Evolutionary conservation across 1,140 invertebrate genomes (phyloP).

Genomic region (Drosophila sproati): DNA sequence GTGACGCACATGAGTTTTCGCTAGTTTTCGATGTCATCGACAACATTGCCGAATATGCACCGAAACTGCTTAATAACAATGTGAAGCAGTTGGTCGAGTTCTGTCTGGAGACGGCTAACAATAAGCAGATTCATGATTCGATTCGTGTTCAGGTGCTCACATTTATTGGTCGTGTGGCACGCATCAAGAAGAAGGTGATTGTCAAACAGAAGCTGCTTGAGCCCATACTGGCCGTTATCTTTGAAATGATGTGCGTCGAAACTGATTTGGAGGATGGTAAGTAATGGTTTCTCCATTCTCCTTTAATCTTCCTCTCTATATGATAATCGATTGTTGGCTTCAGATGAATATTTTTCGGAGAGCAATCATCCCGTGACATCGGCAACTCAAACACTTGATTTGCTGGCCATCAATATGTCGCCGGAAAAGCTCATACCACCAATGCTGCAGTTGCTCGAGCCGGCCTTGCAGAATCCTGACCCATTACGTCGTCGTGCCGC

Average conservation of each 20-base stretch:
- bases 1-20: conserved; percentile 87
- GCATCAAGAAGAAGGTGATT: conserved; percentile 90
- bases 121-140: conserved; percentile 86
- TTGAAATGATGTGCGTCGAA: conserved; percentile 88
- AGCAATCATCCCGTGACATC: conserved; percentile 86
- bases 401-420: conserved; percentile 91
- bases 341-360: conserved; percentile 51
- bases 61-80: conserved; percentile 88
- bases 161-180: conserved; percentile 88
- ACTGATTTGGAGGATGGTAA: conserved; percentile 87
- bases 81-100: conserved; percentile 88
- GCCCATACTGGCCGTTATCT: conserved; percentile 89
- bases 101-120: conserved; percentile 87
- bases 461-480: conserved; percentile 86
- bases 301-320: not conserved
- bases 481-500: conserved; percentile 88
- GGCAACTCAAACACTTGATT: conserved; percentile 90
- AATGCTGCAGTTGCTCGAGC: conserved; percentile 88
- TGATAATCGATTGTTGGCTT: not conserved
- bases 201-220: conserved; percentile 90
- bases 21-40: conserved; percentile 90
- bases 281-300: conserved; percentile 71
- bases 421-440: conserved; percentile 91
- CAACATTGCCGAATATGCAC: conserved; percentile 89
- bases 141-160: conserved; percentile 89